Evolutionary conservation across 2,888 invertebrate genomes (phyloP).

Genomic region (Amphipyra berbera): DNA sequence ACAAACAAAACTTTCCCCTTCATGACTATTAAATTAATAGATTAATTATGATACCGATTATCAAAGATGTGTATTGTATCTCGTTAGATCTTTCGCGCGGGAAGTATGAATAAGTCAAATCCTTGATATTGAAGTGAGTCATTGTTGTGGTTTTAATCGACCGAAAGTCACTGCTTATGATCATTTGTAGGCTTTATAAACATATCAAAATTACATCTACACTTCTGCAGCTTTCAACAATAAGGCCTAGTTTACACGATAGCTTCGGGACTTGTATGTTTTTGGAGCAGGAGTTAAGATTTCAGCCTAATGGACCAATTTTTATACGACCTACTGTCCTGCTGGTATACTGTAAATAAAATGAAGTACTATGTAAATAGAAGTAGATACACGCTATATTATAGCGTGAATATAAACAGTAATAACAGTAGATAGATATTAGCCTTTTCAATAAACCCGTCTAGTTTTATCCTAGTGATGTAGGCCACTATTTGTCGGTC

Average conservation of each 20-base stretch:
- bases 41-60: slow-evolving; percentile 19
- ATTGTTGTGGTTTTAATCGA: slow-evolving; percentile 11
- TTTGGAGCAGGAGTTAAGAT: not conserved
- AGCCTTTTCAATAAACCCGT: slow-evolving; percentile 58
- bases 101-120: slow-evolving; percentile 29
- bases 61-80: slow-evolving; percentile 20
- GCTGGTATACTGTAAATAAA: slow-evolving; percentile 1
- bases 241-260: not conserved
- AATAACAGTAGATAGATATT: slow-evolving; percentile 26
- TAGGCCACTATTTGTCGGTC: slow-evolving; percentile 59
- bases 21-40: slow-evolving; percentile 17
- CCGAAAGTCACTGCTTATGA: slow-evolving; percentile 7
- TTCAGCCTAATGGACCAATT: not conserved
- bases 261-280: not conserved
- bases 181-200: slow-evolving; percentile 20
- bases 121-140: slow-evolving; percentile 35
- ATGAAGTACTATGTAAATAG: no score
- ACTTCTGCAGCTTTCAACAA: not conserved
- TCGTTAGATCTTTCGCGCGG: slow-evolving; percentile 15
- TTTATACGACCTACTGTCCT: not conserved
- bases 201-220: not conserved
- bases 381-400: no score
- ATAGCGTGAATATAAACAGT: slow-evolving; percentile 13
- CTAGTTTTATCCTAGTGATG: slow-evolving; percentile 58
- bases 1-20: slow-evolving; percentile 14